Evolutionary conservation across 2,888 invertebrate genomes (phyloP), one percentile per base, ranked within the genome.

Genomic region (Drosophila nigritarsus): DNA sequence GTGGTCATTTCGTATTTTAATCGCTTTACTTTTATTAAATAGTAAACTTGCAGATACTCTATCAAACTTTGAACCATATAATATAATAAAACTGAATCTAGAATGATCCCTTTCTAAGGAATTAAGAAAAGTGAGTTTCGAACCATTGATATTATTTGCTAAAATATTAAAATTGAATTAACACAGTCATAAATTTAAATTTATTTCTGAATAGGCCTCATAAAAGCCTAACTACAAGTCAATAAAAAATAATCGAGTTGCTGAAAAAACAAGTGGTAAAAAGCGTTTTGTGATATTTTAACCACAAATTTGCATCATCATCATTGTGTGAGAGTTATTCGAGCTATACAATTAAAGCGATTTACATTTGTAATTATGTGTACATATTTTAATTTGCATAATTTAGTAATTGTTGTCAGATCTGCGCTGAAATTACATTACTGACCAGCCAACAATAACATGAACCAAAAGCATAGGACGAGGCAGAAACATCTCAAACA

Each of bases 371-470:
- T 85, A 85, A 85, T 85, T 85, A 85, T 84, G 75, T 84, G 87
- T 75, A 75, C 89, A 86, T 89, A 87, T 84, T 89, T 89, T 84
- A 85, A 85, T 85, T 85, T 89, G 87, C 89, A 85, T 85, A 85
- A 85, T 85, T 85, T 89, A 85, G 84, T 83, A 68, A 87, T 76
- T 80, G 73, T 61, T 66, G 73, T 54, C 63, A 48, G 51, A 63
- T 48, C 68, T 65, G 66, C 20, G 29, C 45, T 48, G 32, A 45
- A 73, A 69, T 66, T 54, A 36, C 49, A 69, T 55, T 42, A 30
- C 49, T 42, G 15, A 40, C 36, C 36, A 29, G 45, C 15, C 24
- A 32, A 34, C 40, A 40, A 15, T 11, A 38, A 48, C 29, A 29
- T 24, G 13, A n/a, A 42, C 15, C 2, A 27, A 18, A 9, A 11